These are phyloP conservation scores for Hydropotes inermis DNA, from an alignment of 2,113 vertebrate genomes.

Conservation along the genomic window DNA sequence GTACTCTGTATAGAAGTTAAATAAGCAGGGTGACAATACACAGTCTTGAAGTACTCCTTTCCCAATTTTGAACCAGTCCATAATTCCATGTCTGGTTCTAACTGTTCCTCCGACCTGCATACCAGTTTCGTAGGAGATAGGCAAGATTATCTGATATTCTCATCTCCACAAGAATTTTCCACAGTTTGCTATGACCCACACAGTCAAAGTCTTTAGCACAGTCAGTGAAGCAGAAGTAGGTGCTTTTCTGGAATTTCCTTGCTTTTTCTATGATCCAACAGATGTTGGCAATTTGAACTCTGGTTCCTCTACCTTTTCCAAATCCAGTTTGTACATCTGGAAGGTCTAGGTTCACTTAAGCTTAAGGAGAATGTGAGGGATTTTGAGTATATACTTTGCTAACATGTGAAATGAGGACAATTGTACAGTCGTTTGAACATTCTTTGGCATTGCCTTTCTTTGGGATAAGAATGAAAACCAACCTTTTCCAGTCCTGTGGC, in stretches of 20 bases:
- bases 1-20: not conserved
- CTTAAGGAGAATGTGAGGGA: not conserved
- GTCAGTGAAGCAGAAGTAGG: not conserved
- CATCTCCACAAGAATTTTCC: not conserved
- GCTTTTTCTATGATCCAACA: not conserved
- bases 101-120: not conserved
- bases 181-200: not conserved
- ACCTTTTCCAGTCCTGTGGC: not conserved
- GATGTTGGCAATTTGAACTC: not conserved
- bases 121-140: not conserved
- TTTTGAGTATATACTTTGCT: not conserved
- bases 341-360: not conserved
- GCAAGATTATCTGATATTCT: not conserved
- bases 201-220: not conserved
- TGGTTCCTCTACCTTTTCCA: not conserved
- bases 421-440: not conserved
- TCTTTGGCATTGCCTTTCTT: not conserved
- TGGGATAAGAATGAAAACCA: not conserved
- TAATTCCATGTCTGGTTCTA: not conserved
- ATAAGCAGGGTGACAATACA: not conserved
- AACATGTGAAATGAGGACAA: not conserved
- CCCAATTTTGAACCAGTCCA: not conserved
- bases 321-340: not conserved
- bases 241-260: not conserved
- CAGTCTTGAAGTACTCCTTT: not conserved